A percentile compares a stretch with the other conserved stretches of the same genome.
These are phyloP conservation scores for Chionis minor DNA, from an alignment of 2,113 vertebrate species.

Conservation along the genomic window DNA sequence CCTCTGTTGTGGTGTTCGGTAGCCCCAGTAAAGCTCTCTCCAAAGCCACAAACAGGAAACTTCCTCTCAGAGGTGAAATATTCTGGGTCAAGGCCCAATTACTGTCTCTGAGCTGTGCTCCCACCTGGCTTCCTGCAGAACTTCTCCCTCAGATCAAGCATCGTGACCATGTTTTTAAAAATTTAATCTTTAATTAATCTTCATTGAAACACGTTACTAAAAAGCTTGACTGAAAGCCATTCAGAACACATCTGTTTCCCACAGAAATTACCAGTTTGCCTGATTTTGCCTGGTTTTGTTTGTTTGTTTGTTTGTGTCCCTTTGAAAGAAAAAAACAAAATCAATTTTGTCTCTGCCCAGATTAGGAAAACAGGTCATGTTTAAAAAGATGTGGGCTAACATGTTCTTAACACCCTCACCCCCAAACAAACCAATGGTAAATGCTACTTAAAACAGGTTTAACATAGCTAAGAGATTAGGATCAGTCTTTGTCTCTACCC, in stretches of 20 bases:
- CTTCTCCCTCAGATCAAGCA: not conserved
- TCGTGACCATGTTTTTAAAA: not conserved
- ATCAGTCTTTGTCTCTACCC: slow-evolving; percentile 8
- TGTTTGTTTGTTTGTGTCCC: not conserved
- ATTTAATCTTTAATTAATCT: not conserved
- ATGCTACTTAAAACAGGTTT: slow-evolving; percentile 21
- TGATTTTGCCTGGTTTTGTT: not conserved
- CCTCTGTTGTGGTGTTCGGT: not conserved
- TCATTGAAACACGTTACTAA: not conserved
- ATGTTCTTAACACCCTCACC: not conserved
- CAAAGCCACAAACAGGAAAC: not conserved
- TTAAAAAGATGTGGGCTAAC: not conserved
- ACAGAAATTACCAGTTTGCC: not conserved
- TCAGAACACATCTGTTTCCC: not conserved
- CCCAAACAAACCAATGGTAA: not conserved
- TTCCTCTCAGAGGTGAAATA: not conserved
- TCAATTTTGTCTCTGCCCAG: not conserved
- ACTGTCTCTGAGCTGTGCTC: not conserved
- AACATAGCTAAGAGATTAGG: slow-evolving; percentile 12
- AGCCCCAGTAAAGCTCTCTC: not conserved
- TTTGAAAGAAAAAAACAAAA: not conserved
- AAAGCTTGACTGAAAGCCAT: not conserved
- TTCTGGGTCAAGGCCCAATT: not conserved
- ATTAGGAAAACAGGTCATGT: not conserved
- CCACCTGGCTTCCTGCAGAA: not conserved